These are phyloP conservation scores for Mormyrus proboscirostris DNA, from an alignment of 2,797 vertebrate species.

Conservation along the genomic window DNA sequence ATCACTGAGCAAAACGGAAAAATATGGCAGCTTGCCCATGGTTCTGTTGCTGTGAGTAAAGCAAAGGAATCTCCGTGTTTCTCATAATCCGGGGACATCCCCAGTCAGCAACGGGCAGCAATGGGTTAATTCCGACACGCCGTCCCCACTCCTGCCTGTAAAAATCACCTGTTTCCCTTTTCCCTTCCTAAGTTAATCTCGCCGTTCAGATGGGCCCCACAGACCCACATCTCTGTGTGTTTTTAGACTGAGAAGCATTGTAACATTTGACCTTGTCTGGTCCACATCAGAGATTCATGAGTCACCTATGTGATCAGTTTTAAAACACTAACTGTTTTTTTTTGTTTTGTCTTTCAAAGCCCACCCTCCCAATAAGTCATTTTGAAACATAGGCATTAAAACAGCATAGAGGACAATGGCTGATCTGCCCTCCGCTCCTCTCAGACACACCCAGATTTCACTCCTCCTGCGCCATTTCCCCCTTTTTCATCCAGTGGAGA, in stretches of 20 bases:
- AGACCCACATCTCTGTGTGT: background rate
- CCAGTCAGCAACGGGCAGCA: background rate
- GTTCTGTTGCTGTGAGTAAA: background rate
- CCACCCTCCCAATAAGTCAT: conserved; percentile 29
- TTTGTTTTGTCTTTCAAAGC: conserved; percentile 15
- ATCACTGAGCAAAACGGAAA: background rate
- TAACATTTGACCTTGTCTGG: conserved; percentile 35
- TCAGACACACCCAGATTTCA: background rate
- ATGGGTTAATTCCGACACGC: background rate
- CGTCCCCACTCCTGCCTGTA: background rate
- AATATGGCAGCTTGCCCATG: background rate
- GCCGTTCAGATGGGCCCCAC: background rate
- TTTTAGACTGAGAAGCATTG: conserved; percentile 4
- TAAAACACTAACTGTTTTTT: conserved; percentile 31
- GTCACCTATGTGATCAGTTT: conserved; percentile 32
- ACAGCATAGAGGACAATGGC: conserved; percentile 19
- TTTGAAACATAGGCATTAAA: conserved; percentile 16
- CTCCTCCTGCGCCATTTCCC: background rate
- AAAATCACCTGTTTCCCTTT: background rate
- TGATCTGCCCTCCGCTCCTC: background rate
- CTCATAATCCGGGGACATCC: background rate
- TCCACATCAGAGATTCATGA: conserved; percentile 35
- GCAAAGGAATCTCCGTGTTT: background rate
- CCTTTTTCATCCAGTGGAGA: conserved; percentile 34
- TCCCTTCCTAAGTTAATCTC: background rate